Evolutionary conservation across 2,888 invertebrate genomes (phyloP), one percentile per base, ranked within the genome.

Genomic region (Plebejus melissa): DNA sequence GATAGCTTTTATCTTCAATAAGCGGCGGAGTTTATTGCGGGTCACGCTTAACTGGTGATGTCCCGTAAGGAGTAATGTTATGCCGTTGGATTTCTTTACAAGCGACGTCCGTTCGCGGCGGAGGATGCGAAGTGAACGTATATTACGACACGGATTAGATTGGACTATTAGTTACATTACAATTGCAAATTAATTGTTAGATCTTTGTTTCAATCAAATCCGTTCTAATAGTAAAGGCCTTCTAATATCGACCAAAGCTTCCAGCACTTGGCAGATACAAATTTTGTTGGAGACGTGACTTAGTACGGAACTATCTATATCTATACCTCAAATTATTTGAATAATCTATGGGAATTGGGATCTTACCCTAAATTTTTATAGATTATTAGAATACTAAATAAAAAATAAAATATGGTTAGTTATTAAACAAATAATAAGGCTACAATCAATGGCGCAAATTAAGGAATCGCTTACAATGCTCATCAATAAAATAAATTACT

Each of bases 11-110:
- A 76, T 74, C 75, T 76, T 76, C 70, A 78, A 81, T 79, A 78
- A 79, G 78, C 79, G 79, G 79, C 79, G 78, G 82, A 78, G 79
- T 79, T 69, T 79, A 78, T 77, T 77, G 77, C 78, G 83, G 88
- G 78, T 86, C 87, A 80, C 22, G 77, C 74, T 82, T 79, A 80
- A 82, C 79, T 85, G 85, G 90, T 78, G 74, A 65, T 75, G 82
- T 87, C 86, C 87, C 86, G 87, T 85, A 88, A 88, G 86, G 85
- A 86, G 84, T 86, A 85, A 86, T 87, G 86, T 84, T 86, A 86
- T 85, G 84, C 83, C 83, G 85, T 85, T 85, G 85, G 83, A 83
- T 86, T 87, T 69, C 69, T 72, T 72, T 72, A 72, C 46, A 72
- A 72, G 50, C 50, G 72, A 72, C 72, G 72, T 72, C 72, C 72